A percentile compares a stretch with the other conserved stretches of the same genome.
phyloP scores from a whole-genome alignment of 2,113 vertebrate species.

The Varanus komodoensis region DNA sequence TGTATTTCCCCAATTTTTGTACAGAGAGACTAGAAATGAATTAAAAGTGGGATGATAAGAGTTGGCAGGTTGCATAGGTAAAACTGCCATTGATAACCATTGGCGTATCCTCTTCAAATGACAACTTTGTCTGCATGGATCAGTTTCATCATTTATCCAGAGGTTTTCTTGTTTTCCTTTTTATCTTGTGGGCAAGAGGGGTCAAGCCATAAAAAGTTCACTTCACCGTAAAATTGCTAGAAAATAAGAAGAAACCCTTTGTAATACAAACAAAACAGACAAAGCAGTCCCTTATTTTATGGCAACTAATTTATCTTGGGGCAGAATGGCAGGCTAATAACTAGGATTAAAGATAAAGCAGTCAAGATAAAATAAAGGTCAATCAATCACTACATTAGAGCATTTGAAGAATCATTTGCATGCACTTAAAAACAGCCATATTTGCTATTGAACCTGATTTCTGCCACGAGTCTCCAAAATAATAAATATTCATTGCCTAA shows the following conservation, averaged over 20 bases:
- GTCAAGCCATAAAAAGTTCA: slow-evolving; percentile 53
- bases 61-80: neutral
- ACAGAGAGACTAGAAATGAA: neutral
- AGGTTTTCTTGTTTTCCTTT: neutral
- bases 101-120: slow-evolving; percentile 39
- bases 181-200: slow-evolving; percentile 26
- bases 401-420: slow-evolving; percentile 69
- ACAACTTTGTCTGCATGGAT: slow-evolving; percentile 35
- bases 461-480: slow-evolving; percentile 50
- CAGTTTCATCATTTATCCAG: slow-evolving; percentile 31
- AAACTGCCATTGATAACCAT: neutral
- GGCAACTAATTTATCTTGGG: slow-evolving; percentile 60
- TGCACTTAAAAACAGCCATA: slow-evolving; percentile 61
- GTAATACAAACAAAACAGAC: slow-evolving; percentile 49
- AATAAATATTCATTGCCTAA: slow-evolving; percentile 75
- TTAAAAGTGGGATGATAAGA: neutral
- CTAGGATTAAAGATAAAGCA: slow-evolving; percentile 68
- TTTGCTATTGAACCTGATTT: slow-evolving; percentile 58
- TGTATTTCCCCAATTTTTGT: neutral
- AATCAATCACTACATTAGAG: slow-evolving; percentile 73
- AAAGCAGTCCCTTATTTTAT: slow-evolving; percentile 65
- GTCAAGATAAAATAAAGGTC: slow-evolving; percentile 66
- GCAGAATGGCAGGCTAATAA: slow-evolving; percentile 58
- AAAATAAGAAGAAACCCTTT: slow-evolving; percentile 51
- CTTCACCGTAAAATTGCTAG: slow-evolving; percentile 39